Evolutionary conservation across 2,113 vertebrate species (phyloP).

Genomic region (Myrmecobius fasciatus): DNA sequence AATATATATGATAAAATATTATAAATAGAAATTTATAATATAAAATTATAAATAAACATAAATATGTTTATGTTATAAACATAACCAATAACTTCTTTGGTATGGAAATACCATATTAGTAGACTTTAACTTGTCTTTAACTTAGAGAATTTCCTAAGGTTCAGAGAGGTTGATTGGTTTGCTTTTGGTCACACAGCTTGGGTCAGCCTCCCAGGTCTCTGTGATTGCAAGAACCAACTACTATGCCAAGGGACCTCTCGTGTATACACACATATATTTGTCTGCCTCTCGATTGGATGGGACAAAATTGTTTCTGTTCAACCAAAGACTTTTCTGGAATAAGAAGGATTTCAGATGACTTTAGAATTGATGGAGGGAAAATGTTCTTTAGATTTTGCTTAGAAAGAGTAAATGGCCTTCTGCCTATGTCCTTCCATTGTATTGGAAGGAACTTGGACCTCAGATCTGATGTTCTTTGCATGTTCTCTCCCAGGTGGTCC

Average conservation of each 20-base stretch:
- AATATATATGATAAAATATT: too few species aligned
- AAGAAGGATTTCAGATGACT: neutral
- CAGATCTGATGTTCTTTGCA: conserved; percentile 11
- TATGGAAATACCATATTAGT: neutral
- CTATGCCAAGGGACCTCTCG: neutral
- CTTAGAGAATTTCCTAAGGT: neutral
- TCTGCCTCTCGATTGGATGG: neutral
- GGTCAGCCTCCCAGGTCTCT: neutral
- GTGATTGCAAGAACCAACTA: neutral
- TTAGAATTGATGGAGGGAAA: neutral
- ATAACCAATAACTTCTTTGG: neutral
- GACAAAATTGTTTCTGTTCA: neutral
- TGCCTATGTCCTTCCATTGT: conserved; percentile 28
- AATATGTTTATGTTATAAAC: neutral
- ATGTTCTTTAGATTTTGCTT: neutral
- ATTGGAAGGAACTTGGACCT: neutral
- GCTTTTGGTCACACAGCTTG: neutral
- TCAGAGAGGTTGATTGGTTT: neutral
- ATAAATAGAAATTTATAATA: too few species aligned
- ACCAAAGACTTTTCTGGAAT: neutral
- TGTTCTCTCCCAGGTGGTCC: conserved; percentile 89
- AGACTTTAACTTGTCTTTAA: neutral
- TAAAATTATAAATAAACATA: neutral
- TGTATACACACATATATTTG: neutral
- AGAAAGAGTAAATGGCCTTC: neutral